Conservation (phyloP, 2,113 vertebrate species). For the Pardalotus punctatus region DNA sequence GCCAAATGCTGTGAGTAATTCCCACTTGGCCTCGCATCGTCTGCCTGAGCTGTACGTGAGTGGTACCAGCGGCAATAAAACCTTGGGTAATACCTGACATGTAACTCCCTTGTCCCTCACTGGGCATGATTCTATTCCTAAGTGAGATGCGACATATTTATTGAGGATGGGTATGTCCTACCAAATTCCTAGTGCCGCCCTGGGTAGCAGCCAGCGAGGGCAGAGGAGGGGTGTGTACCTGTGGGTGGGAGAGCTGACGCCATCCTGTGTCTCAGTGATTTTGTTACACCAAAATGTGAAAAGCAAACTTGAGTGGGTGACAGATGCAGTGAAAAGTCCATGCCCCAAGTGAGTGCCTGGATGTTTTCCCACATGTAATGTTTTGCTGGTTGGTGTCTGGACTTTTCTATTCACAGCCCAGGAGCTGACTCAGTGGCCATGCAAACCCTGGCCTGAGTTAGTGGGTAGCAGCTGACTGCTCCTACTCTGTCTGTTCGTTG, state of each 20-base stretch:
- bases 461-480: neutral
- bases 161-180: neutral
- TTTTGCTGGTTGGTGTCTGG: conserved; percentile 8
- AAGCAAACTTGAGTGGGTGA: neutral
- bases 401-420: conserved; percentile 33
- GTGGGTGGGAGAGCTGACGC: neutral
- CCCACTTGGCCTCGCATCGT: accelerated
- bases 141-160: neutral
- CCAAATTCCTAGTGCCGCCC: neutral
- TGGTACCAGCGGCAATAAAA: neutral
- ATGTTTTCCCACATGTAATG: neutral
- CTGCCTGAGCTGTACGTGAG: neutral
- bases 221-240: neutral
- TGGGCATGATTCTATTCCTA: neutral
- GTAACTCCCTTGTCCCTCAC: neutral
- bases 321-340: neutral
- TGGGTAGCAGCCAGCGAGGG: conserved; percentile 2
- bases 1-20: neutral
- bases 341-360: neutral
- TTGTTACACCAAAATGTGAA: neutral
- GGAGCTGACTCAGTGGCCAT: conserved; percentile 47
- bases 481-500: neutral
- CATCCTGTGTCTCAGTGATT: neutral
- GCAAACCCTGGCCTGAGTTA: neutral
- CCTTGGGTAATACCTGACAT: neutral